Conservation (phyloP, 2,888 invertebrate species). For the Rapana venosa region DNA sequence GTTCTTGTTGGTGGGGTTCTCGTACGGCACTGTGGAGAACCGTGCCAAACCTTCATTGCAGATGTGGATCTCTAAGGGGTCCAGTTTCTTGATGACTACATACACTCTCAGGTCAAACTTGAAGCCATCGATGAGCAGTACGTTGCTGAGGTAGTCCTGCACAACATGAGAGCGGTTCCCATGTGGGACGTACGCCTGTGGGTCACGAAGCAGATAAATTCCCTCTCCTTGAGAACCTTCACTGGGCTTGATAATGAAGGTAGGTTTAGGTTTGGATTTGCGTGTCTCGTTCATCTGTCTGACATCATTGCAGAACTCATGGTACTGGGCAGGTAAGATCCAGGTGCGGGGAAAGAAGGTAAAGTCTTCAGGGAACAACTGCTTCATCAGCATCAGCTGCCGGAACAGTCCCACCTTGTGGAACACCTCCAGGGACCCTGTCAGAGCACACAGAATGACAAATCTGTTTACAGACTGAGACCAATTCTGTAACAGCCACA, state of each 20-base stretch:
- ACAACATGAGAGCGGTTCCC: slow-evolving; percentile 69
- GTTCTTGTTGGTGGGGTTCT: slow-evolving; percentile 78
- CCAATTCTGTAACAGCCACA: too few relatives aligned
- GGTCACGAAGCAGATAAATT: slow-evolving; percentile 79
- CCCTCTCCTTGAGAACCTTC: slow-evolving; percentile 80
- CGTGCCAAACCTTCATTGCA: slow-evolving; percentile 78
- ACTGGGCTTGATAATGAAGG: slow-evolving; percentile 80
- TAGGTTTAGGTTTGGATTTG: slow-evolving; percentile 64
- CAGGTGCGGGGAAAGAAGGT: slow-evolving; percentile 80
- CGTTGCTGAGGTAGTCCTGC: slow-evolving; percentile 79
- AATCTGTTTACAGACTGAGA: too few relatives aligned
- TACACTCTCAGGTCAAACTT: slow-evolving; percentile 80
- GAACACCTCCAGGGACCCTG: slow-evolving; percentile 79
- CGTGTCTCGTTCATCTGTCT: slow-evolving; percentile 58
- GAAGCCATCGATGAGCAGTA: slow-evolving; percentile 77
- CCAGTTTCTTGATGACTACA: slow-evolving; percentile 78
- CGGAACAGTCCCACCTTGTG: slow-evolving; percentile 79
- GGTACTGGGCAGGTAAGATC: slow-evolving; percentile 79
- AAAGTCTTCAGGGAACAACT: slow-evolving; percentile 79
- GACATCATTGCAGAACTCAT: slow-evolving; percentile 71
- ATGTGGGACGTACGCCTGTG: slow-evolving; percentile 71
- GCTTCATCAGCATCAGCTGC: slow-evolving; percentile 78
- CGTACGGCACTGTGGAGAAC: slow-evolving; percentile 80
- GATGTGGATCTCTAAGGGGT: slow-evolving; percentile 79
- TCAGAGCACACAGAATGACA: not conserved